These are phyloP conservation scores for Anadara kagoshimensis DNA, from an alignment of 1,140 invertebrate genomes.

Conservation along the genomic window DNA sequence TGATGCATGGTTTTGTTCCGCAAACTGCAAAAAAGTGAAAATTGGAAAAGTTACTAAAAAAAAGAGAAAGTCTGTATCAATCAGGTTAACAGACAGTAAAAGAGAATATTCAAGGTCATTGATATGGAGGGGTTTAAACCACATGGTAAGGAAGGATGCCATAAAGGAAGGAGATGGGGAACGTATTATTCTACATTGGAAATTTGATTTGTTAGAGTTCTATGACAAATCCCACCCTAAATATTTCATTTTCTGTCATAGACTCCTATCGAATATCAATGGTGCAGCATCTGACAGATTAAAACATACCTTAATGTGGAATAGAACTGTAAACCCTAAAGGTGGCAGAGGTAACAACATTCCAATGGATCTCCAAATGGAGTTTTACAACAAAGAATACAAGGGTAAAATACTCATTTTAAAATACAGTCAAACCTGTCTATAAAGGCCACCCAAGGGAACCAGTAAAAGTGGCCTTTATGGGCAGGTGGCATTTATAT, in stretches of 20 bases:
- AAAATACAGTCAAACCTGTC: no score
- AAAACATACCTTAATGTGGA: not conserved
- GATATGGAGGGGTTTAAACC: not conserved
- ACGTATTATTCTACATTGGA: not conserved
- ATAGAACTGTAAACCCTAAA: constrained; percentile 9
- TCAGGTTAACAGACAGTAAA: no score
- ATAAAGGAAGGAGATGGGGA: constrained; percentile 8
- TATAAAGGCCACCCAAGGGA: no score
- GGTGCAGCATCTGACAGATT: not conserved
- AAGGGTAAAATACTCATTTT: no score
- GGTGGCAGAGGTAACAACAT: constrained; percentile 9
- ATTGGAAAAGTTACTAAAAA: not conserved
- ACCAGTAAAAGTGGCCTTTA: no score
- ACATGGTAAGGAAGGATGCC: constrained; percentile 3
- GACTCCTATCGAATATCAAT: not conserved
- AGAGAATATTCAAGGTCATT: constrained; percentile 9
- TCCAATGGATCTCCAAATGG: constrained; percentile 3
- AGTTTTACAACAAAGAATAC: constrained; percentile 11
- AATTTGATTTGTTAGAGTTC: constrained; percentile 12
- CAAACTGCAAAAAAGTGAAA: not conserved
- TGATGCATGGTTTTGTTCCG: constrained; percentile 1
- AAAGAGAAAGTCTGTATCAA: not conserved
- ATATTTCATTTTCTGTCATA: not conserved
- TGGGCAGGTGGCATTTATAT: no score
- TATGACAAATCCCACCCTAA: constrained; percentile 2